Percentiles rank a stretch among this genome's conserved stretches.
Conservation (phyloP, 2,888 invertebrate species). For the Marronus borbonicus region DNA sequence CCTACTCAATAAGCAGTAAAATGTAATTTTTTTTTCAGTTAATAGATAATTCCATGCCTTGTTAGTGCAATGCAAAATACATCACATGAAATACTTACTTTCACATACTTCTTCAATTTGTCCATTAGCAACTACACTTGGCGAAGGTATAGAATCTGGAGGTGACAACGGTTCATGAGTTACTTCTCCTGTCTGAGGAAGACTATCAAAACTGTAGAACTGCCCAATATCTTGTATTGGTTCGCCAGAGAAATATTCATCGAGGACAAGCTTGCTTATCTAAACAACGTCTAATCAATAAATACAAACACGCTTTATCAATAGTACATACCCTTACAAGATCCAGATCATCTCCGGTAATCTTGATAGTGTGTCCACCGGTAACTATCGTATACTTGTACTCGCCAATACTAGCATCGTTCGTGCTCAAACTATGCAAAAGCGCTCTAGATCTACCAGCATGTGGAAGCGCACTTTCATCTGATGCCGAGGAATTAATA, state of each 20-base stretch:
- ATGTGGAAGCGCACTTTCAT: constrained; percentile 72
- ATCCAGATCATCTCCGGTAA: constrained; percentile 88
- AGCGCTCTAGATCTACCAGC: constrained; percentile 76
- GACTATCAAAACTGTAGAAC: constrained; percentile 69
- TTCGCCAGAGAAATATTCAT: constrained; percentile 82
- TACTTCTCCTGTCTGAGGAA: constrained; percentile 62
- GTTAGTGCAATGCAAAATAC: neutral
- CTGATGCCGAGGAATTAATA: constrained; percentile 83
- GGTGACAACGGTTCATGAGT: constrained; percentile 64
- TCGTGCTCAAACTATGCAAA: constrained; percentile 86
- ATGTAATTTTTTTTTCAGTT: too few relatives aligned
- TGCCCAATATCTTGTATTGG: constrained; percentile 68
- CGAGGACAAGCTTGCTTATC: constrained; percentile 90
- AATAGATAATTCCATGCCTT: too few relatives aligned
- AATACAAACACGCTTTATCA: neutral
- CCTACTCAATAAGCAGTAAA: too few relatives aligned
- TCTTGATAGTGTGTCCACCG: constrained; percentile 87
- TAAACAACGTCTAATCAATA: constrained; percentile 65
- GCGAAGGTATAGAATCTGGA: constrained; percentile 65
- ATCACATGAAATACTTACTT: constrained; percentile 46
- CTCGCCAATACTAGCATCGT: constrained; percentile 88
- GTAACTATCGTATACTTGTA: constrained; percentile 89
- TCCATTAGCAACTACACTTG: constrained; percentile 61
- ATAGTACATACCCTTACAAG: constrained; percentile 82
- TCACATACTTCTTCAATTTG: constrained; percentile 55